phyloP scores from a whole-genome alignment of 2,113 vertebrate genomes.

The Climacteris rufus region DNA sequence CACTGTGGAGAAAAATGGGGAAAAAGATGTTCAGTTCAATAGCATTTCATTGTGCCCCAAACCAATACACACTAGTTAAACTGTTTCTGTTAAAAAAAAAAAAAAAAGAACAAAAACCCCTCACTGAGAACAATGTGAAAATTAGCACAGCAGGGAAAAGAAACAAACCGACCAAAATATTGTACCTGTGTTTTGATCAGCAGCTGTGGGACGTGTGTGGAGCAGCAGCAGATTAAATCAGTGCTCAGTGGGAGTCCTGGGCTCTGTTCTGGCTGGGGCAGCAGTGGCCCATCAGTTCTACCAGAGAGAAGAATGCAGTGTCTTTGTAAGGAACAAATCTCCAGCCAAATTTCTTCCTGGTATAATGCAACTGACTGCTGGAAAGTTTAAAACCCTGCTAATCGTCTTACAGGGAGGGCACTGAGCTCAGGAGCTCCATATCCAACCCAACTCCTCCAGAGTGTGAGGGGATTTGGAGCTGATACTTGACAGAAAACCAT shows the following conservation, averaged over 20 bases:
- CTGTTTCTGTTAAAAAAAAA: background rate
- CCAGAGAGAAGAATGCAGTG: background rate
- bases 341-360: slow-evolving; percentile 12
- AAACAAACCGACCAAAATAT: background rate
- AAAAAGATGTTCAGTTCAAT: background rate
- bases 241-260: background rate
- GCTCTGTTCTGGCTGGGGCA: background rate
- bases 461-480: slow-evolving; percentile 32
- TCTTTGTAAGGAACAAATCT: background rate
- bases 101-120: background rate
- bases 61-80: background rate
- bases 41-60: background rate
- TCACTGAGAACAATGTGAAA: background rate
- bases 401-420: background rate
- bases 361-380: slow-evolving; percentile 11
- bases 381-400: slow-evolving; percentile 1
- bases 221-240: slow-evolving; percentile 3
- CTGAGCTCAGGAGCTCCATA: background rate
- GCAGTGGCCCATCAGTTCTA: background rate
- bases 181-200: background rate
- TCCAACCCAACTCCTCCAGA: background rate
- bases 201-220: background rate
- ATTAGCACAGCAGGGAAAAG: background rate
- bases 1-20: background rate
- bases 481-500: slow-evolving; percentile 17